These are phyloP conservation scores for Subacronicta megacephala DNA, from an alignment of 2,888 invertebrate genomes.

Conservation along the genomic window DNA sequence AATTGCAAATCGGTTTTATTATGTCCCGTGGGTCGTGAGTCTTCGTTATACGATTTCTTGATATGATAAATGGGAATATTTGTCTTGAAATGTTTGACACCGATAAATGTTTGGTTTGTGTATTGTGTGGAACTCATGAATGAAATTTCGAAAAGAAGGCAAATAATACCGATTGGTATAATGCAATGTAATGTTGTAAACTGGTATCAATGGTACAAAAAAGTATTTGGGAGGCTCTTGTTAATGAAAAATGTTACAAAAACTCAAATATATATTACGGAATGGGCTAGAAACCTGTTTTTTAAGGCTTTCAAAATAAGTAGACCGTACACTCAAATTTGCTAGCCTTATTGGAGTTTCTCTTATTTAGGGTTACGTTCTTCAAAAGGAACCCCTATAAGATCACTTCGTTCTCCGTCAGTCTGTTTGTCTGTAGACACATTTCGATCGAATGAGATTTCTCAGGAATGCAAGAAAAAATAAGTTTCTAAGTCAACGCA, in stretches of 20 bases:
- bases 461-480: too few species aligned
- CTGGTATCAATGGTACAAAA: constrained; percentile 20
- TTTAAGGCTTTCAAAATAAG: too few species aligned
- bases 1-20: constrained; percentile 83
- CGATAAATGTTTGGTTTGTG: constrained; percentile 79
- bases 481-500: too few species aligned
- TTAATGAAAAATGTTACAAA: constrained; percentile 12
- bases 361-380: too few species aligned
- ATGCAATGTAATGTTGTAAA: constrained; percentile 6
- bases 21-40: constrained; percentile 76
- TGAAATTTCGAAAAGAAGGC: constrained; percentile 69
- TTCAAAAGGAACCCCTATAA: too few species aligned
- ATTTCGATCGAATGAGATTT: too few species aligned
- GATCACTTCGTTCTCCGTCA: too few species aligned
- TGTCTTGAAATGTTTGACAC: constrained; percentile 71
- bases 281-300: too few species aligned
- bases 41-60: constrained; percentile 70
- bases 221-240: constrained; percentile 32
- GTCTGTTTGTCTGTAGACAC: too few species aligned
- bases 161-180: constrained; percentile 68
- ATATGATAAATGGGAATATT: constrained; percentile 82
- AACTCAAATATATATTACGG: too few species aligned
- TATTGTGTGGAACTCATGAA: constrained; percentile 64
- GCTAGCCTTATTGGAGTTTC: too few species aligned
- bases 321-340: too few species aligned